phyloP scores from a whole-genome alignment of 2,113 vertebrate species.

The Amazona vittata region DNA sequence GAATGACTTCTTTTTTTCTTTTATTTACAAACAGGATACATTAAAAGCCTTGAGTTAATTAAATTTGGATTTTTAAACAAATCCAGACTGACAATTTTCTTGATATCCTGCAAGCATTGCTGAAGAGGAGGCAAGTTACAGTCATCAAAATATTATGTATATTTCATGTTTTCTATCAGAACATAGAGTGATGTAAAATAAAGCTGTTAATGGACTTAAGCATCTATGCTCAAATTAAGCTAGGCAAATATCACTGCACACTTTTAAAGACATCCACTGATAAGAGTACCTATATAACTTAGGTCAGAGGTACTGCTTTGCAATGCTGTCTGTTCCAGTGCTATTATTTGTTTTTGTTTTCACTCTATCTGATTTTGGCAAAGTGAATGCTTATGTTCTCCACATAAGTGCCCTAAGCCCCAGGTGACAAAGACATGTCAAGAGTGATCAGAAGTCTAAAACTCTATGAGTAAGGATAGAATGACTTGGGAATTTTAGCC shows the following conservation, averaged over 20 bases:
- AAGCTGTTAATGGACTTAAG: not conserved
- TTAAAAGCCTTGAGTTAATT: constrained; percentile 57
- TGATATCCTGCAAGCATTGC: not conserved
- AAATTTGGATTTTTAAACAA: constrained; percentile 51
- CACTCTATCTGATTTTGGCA: not conserved
- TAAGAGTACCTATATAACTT: not conserved
- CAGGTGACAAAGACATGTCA: not conserved
- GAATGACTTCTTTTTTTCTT: constrained; percentile 21
- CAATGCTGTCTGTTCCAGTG: not conserved
- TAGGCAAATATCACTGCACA: not conserved
- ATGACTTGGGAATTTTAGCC: not conserved
- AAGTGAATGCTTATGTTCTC: not conserved
- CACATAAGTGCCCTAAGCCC: not conserved
- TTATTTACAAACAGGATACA: constrained; percentile 66
- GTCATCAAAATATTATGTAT: constrained; percentile 51
- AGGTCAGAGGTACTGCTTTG: not conserved
- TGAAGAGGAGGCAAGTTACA: constrained; percentile 22
- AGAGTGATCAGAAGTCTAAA: not conserved
- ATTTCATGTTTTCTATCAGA: constrained; percentile 45
- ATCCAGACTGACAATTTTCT: constrained; percentile 6
- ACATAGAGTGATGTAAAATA: not conserved
- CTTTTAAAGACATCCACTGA: not conserved
- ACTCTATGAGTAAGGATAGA: not conserved
- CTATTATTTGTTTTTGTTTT: not conserved
- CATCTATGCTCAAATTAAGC: not conserved